A percentile compares a stretch with the other conserved stretches of the same genome.
phyloP scores from a whole-genome alignment of 2,888 invertebrate species.

The Microdon myrmicae region DNA sequence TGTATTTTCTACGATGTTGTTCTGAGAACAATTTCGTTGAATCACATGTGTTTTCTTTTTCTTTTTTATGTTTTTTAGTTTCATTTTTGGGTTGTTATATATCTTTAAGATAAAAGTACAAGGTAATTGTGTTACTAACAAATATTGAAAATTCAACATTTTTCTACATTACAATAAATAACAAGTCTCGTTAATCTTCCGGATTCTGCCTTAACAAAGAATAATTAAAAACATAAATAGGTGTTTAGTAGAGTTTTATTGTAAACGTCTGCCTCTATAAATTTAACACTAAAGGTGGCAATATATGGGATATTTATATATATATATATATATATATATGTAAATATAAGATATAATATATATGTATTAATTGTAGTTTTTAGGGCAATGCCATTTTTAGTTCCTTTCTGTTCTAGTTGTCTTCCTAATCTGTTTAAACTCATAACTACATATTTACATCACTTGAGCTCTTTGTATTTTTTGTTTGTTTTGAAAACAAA shows the following conservation, averaged over 20 bases:
- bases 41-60: neutral
- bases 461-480: slow-evolving; percentile 30
- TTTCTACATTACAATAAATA: slow-evolving; percentile 13
- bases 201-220: slow-evolving; percentile 50
- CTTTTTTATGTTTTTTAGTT: slow-evolving; percentile 6
- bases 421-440: slow-evolving; percentile 32
- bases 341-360: too few relatives aligned
- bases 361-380: too few relatives aligned
- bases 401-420: slow-evolving; percentile 16
- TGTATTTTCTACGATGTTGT: too few relatives aligned
- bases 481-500: neutral
- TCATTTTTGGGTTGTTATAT: slow-evolving; percentile 2
- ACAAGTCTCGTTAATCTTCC: slow-evolving; percentile 40
- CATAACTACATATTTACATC: slow-evolving; percentile 16
- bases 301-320: too few relatives aligned
- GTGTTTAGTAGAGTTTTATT: too few relatives aligned
- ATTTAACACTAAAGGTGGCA: too few relatives aligned
- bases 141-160: slow-evolving; percentile 17
- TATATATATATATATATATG: too few relatives aligned
- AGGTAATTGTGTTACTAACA: slow-evolving; percentile 35
- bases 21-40: too few relatives aligned
- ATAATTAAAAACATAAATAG: slow-evolving; percentile 4
- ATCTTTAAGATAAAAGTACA: slow-evolving; percentile 35
- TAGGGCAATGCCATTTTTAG: too few relatives aligned
- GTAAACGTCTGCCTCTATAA: too few relatives aligned